Evolutionary conservation across 2,797 vertebrate species (phyloP).

Genomic region (Garrulus glandarius): DNA sequence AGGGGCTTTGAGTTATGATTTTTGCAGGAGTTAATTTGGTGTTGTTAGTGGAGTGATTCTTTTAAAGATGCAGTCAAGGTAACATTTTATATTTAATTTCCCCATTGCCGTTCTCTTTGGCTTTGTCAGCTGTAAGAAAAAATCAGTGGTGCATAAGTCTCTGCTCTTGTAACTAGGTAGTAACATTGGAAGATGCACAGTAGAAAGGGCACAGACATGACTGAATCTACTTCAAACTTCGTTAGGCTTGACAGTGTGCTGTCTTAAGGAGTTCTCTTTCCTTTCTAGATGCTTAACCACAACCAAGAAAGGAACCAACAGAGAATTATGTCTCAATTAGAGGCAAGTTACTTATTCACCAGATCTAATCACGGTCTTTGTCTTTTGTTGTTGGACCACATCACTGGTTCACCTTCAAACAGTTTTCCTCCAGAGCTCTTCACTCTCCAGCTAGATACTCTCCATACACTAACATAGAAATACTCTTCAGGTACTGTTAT

Average conservation of each 20-base stretch:
- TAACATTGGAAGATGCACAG: neutral
- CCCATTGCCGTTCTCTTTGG: neutral
- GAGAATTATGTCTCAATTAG: neutral
- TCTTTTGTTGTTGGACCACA: neutral
- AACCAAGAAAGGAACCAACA: neutral
- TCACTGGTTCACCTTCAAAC: neutral
- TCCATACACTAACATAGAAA: neutral
- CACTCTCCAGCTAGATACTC: neutral
- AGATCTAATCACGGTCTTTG: neutral
- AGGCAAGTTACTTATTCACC: neutral
- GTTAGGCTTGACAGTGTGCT: neutral
- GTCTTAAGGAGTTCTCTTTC: neutral
- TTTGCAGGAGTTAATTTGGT: constrained; percentile 28
- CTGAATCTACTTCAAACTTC: neutral
- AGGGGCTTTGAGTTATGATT: neutral
- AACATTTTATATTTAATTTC: constrained; percentile 37
- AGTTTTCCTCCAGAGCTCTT: neutral
- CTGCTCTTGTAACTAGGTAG: neutral
- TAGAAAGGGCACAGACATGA: neutral
- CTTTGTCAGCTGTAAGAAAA: constrained; percentile 19
- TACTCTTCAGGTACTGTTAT: neutral
- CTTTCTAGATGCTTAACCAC: neutral
- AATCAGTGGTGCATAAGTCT: constrained; percentile 20
- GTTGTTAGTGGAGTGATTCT: constrained; percentile 11
- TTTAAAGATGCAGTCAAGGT: constrained; percentile 21